Conservation (phyloP, 2,888 invertebrate genomes). For the Antheraea assamensis region DNA sequence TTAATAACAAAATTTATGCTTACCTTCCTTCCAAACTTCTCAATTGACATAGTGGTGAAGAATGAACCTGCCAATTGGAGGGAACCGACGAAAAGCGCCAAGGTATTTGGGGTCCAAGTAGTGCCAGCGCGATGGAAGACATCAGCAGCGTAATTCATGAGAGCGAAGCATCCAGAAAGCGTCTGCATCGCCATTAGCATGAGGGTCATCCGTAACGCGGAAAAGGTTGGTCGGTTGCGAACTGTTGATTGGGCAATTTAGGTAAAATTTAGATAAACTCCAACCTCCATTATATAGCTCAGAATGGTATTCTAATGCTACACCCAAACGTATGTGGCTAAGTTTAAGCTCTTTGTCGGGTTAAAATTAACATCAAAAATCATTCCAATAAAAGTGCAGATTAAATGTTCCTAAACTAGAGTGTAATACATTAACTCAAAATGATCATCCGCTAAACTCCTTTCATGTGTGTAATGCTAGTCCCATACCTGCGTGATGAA, state of each 20-base stretch:
- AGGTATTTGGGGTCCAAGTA: conserved; percentile 73
- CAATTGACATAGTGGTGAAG: conserved; percentile 62
- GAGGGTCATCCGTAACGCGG: conserved; percentile 59
- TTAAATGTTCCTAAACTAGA: too few relatives aligned
- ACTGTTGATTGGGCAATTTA: conserved; percentile 41
- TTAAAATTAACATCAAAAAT: too few relatives aligned
- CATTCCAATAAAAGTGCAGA: too few relatives aligned
- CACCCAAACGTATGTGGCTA: too few relatives aligned
- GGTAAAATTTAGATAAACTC: not conserved
- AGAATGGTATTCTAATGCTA: too few relatives aligned
- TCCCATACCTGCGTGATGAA: too few relatives aligned
- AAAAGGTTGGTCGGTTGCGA: conserved; percentile 53
- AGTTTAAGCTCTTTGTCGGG: too few relatives aligned
- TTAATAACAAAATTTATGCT: conserved; percentile 3
- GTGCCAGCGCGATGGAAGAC: conserved; percentile 74
- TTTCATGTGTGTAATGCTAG: too few relatives aligned
- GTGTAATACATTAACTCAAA: too few relatives aligned
- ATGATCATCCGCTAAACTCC: too few relatives aligned
- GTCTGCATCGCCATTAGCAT: conserved; percentile 65
- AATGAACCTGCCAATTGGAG: conserved; percentile 61
- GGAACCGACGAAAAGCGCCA: conserved; percentile 59
- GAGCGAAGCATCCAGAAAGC: conserved; percentile 67
- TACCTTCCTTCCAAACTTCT: conserved; percentile 67
- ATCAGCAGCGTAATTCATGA: conserved; percentile 68
- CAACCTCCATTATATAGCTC: too few relatives aligned